Percentiles rank a stretch among this genome's conserved stretches.
Evolutionary conservation across 1,140 invertebrate species (phyloP).

Genomic region (Rhopalosiphum padi): DNA sequence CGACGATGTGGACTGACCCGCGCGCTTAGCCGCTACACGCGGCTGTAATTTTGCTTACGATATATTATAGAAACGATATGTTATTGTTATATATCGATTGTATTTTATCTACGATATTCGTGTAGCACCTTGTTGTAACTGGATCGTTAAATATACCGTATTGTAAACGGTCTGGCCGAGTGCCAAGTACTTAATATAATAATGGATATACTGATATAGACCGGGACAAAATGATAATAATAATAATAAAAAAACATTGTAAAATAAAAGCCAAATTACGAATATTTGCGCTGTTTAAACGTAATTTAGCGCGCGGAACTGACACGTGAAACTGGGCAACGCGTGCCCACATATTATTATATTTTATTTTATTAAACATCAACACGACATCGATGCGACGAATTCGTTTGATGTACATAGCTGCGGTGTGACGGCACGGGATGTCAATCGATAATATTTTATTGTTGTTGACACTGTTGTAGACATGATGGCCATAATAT

Average conservation of each 20-base stretch:
- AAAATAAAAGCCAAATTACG: neutral
- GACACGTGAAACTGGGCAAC: neutral
- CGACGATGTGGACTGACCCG: neutral
- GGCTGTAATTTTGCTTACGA: neutral
- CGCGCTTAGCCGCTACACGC: neutral
- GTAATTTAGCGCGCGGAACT: neutral
- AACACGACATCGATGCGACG: neutral
- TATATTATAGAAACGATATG: neutral
- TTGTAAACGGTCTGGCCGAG: neutral
- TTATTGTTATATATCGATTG: neutral
- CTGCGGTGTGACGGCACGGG: neutral
- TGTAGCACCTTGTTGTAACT: neutral
- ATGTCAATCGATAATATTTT: neutral
- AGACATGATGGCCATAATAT: neutral
- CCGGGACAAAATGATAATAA: neutral
- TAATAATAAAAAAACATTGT: neutral
- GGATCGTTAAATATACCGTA: neutral
- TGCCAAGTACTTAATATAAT: neutral
- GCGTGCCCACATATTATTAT: neutral
- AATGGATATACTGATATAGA: neutral
- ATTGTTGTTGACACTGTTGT: neutral
- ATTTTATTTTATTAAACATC: neutral
- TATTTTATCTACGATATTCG: neutral
- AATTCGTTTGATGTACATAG: neutral
- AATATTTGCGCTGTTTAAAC: neutral